These are phyloP conservation scores for Hirtodrosophila trivittata DNA, from an alignment of 2,888 invertebrate genomes.

Conservation along the genomic window DNA sequence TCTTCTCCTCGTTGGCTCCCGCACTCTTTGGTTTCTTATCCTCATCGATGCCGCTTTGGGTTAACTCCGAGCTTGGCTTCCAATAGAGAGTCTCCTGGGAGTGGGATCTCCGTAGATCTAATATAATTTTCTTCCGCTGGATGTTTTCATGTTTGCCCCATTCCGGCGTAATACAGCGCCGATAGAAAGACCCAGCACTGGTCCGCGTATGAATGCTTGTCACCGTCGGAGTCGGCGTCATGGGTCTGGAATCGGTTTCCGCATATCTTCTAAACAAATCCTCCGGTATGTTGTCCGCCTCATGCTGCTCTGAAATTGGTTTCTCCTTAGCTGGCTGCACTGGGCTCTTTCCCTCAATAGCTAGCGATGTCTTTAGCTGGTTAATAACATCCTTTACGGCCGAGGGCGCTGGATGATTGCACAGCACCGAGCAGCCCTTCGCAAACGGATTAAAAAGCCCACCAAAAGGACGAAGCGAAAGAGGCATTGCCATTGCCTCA, in stretches of 20 bases:
- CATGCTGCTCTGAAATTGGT: constrained; percentile 41
- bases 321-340: constrained; percentile 50
- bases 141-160: constrained; percentile 85
- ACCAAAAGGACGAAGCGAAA: constrained; percentile 90
- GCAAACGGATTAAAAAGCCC: constrained; percentile 93
- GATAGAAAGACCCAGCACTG: constrained; percentile 86
- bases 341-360: constrained; percentile 70
- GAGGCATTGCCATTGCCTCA: constrained; percentile 89
- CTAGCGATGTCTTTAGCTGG: constrained; percentile 89
- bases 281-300: constrained; percentile 88
- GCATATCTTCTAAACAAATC: constrained; percentile 91
- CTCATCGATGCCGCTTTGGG: constrained; percentile 77
- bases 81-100: constrained; percentile 85
- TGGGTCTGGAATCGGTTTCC: constrained; percentile 92
- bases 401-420: constrained; percentile 92
- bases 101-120: constrained; percentile 86
- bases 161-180: constrained; percentile 89
- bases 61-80: constrained; percentile 84
- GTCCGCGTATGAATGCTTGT: constrained; percentile 89
- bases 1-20: constrained; percentile 75
- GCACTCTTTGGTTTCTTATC: constrained; percentile 78
- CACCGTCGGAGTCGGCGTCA: constrained; percentile 91
- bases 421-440: constrained; percentile 91
- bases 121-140: constrained; percentile 87
- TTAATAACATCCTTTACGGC: constrained; percentile 89